Evolutionary conservation across 2,888 invertebrate genomes (phyloP).

Genomic region (Doris montereyensis): DNA sequence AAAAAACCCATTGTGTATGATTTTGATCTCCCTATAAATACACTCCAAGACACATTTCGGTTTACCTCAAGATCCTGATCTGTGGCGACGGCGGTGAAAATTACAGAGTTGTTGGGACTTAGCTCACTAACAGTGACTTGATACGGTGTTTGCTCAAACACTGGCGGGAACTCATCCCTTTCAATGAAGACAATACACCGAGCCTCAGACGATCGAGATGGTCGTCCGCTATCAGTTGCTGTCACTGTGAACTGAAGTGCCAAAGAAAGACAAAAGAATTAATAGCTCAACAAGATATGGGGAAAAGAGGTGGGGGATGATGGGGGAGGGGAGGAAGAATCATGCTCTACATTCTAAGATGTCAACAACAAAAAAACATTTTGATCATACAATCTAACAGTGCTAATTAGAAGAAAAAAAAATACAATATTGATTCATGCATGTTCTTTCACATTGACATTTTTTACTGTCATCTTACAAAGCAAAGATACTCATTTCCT

Average conservation of each 20-base stretch:
- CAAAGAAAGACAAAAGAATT: not conserved
- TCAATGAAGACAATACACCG: constrained; percentile 52
- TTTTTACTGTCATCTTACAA: no score
- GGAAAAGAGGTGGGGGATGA: constrained; percentile 34
- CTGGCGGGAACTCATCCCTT: constrained; percentile 50
- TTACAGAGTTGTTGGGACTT: constrained; percentile 48
- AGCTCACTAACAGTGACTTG: constrained; percentile 48
- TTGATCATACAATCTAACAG: no score
- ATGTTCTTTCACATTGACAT: no score
- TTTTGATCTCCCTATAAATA: no score
- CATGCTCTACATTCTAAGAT: no score
- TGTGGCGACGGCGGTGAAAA: constrained; percentile 53
- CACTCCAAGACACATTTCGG: not conserved
- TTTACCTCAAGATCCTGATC: constrained; percentile 57
- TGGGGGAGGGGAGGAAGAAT: no score
- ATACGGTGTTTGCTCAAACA: constrained; percentile 56
- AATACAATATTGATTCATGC: no score
- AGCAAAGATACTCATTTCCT: no score
- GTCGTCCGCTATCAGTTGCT: constrained; percentile 53
- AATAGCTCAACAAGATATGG: not conserved
- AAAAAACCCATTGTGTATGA: no score
- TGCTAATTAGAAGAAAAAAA: no score
- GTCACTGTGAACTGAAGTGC: constrained; percentile 53
- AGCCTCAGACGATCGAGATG: constrained; percentile 54
- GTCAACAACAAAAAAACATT: no score